Evolutionary conservation across 2,888 invertebrate genomes (phyloP).

Genomic region (Stictocephala bisonia): DNA sequence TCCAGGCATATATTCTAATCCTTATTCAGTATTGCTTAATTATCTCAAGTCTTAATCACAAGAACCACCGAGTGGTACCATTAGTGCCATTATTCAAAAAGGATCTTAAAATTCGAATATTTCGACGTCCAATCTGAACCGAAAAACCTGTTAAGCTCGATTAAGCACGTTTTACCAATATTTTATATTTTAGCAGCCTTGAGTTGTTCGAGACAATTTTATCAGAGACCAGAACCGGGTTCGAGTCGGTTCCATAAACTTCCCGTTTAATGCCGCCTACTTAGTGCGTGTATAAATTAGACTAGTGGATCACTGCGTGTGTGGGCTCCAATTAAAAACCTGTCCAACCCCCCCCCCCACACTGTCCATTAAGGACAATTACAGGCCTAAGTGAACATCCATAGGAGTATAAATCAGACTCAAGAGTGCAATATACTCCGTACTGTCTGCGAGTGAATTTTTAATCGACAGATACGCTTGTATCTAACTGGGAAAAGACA

Average conservation of each 20-base stretch:
- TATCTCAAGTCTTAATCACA: too few species aligned
- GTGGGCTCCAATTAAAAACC: conserved; percentile 30
- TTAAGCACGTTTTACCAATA: neutral
- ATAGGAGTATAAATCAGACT: too few species aligned
- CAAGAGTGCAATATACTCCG: too few species aligned
- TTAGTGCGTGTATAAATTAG: conserved; percentile 20
- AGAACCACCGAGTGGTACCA: too few species aligned
- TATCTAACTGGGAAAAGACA: too few species aligned
- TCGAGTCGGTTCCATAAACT: neutral
- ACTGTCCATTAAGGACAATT: neutral
- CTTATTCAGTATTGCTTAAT: too few species aligned
- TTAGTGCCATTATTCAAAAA: too few species aligned
- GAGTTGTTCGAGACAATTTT: neutral
- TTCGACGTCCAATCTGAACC: neutral
- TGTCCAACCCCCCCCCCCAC: neutral
- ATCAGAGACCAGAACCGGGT: neutral
- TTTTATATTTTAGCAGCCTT: neutral
- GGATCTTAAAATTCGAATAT: too few species aligned
- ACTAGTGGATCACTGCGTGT: conserved; percentile 7
- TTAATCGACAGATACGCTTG: too few species aligned
- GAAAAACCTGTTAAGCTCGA: neutral
- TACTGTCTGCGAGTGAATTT: too few species aligned
- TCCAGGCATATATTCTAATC: too few species aligned
- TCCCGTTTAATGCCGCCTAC: neutral
- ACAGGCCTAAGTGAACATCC: conserved; percentile 7